Base-by-base conservation (phyloP, 2,113 vertebrate species). In the Perognathus longimembris region DNA sequence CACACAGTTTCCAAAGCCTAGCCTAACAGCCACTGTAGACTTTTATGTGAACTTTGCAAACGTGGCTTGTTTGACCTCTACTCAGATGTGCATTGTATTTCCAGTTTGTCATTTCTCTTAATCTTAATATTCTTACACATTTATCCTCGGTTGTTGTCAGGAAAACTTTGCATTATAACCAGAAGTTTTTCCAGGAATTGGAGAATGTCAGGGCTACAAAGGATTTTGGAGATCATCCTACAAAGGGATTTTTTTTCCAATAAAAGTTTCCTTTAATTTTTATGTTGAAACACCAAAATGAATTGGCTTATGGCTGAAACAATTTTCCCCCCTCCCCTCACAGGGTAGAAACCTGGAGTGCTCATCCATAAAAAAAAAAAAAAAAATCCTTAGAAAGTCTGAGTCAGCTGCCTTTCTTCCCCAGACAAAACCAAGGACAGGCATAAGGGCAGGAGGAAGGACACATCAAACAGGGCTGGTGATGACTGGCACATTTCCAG, bases 231-330 rank as follows among this genome's bases (percentile, higher is more conserved):
- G 28, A 36, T 71, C 28, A 22, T 54, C 61, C 88, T 92, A 74
- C 42, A 18, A 67, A 59, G 79, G 26, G 75, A 88, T 42, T 67
- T 54, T 54, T 54, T 54, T 92, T 93, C 96, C 84, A 57, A 89
- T 92, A 90, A 34, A 95, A 89, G 96, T 95, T 94, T 85, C 83
- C 71, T 97, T 98, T 98, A 94, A 97, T 98, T 97, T 94, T 94
- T 93, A 95, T 97, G 95, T 87, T 20, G 84, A 92, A 97, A 97
- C 96, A 95, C 95, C 83, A 85, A 94, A 96, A 97, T 91, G 63
- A 97, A 97, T 93, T 92, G 85, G 93, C 96, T 95, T 91, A 94
- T 97, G 96, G 95, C 90, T 88, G 78, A 94, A 96, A 92, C 85
- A 64, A 91, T 81, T 93, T 95, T 96, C 17, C 17, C 14, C 17